Base-by-base conservation (phyloP, 2,113 vertebrate genomes). In the Thunnus maccoyii region DNA sequence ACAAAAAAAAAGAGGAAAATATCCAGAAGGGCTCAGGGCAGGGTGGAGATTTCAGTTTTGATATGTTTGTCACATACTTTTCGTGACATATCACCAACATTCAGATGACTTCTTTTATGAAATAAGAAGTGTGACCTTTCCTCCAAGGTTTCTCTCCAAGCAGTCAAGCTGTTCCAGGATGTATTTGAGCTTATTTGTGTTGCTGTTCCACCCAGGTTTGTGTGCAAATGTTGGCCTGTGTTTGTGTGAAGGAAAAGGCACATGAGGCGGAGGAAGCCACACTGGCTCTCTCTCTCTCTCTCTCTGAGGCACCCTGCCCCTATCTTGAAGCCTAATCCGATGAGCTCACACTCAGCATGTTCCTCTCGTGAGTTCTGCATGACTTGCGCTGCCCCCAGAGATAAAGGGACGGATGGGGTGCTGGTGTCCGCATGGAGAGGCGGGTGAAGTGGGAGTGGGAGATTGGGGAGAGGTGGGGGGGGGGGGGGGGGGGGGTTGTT, bases 281-380 rank as follows among this genome's bases (percentile, higher is more conserved):
- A 41, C 64, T 44, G 20, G 68, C 68, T 62, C 76, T 69, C 27
- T 81, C 64, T 12, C 64, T 12, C 68, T 62, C 76, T 69, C 27
- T 81, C 64, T 12, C 18, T 55, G 85, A 89, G 88, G 85, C 88
- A 54, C 76, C 83, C 83, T 80, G 72, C 84, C 84, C 83, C 89
- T 75, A 83, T 90, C 87, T 86, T 47, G 72, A 75, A 84, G 85
- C 83, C 88, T 94, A 94, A 94, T 95, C 92, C 90, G 72, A 93
- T 93, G 93, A 94, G 93, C 87, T 94, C 92, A 94, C 92, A 92
- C 94, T 91, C 90, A 90, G 92, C 88, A 90, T 88, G 92, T 90
- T 95, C 88, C 91, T 92, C 87, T 93, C 84, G 83, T 93, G 92
- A 94, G 94, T 95, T 95, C 93, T 93, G 93, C 94, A 93, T 94